Percentiles rank a stretch among this genome's conserved stretches.
Conservation (phyloP, 2,888 invertebrate genomes). For the Lapara coniferarum region DNA sequence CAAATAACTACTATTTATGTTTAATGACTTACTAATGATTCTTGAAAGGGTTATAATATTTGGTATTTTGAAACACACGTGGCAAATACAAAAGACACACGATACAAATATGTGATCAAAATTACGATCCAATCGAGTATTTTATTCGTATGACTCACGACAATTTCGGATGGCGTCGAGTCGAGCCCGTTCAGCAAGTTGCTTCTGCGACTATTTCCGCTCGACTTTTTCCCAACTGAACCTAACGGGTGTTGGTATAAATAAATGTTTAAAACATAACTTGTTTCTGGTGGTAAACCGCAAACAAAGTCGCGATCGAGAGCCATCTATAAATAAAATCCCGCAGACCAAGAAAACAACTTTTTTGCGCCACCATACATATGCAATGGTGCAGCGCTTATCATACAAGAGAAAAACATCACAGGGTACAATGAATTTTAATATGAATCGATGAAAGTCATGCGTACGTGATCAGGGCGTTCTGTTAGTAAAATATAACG, state of each 20-base stretch:
- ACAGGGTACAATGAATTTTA: slow-evolving; percentile 56
- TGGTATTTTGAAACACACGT: slow-evolving; percentile 14
- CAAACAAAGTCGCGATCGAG: slow-evolving; percentile 14
- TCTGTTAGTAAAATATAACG: slow-evolving; percentile 65
- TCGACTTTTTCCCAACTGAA: neutral
- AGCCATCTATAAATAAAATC: slow-evolving; percentile 8
- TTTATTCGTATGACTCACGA: slow-evolving; percentile 8
- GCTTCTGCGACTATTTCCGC: slow-evolving; percentile 9
- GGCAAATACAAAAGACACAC: neutral
- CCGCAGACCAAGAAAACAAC: slow-evolving; percentile 33
- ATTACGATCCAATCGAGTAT: slow-evolving; percentile 4
- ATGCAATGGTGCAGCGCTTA: slow-evolving; percentile 39
- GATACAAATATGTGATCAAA: neutral
- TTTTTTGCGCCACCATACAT: slow-evolving; percentile 34
- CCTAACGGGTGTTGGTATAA: slow-evolving; percentile 2
- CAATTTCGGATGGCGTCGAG: neutral
- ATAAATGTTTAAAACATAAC: neutral
- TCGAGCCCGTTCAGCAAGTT: slow-evolving; percentile 14
- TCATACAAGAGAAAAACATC: slow-evolving; percentile 42
- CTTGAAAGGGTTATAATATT: neutral
- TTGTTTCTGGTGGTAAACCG: neutral
- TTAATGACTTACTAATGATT: neutral
- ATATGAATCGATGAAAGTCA: slow-evolving; percentile 58
- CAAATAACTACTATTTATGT: neutral
- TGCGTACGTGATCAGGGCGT: slow-evolving; percentile 47